Evolutionary conservation across 2,888 invertebrate genomes (phyloP).

Genomic region (Agrypnus murinus): DNA sequence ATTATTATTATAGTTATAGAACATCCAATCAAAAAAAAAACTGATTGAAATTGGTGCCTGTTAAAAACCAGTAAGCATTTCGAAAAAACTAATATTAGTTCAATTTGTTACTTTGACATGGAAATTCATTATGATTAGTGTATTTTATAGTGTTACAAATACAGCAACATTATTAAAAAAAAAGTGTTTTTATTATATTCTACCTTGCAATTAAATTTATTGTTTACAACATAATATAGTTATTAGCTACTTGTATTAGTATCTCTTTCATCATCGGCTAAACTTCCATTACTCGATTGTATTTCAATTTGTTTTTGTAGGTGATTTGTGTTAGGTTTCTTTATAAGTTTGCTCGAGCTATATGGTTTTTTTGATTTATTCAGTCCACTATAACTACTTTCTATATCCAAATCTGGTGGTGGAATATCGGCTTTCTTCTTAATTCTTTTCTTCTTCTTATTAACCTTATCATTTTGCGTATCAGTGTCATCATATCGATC

Average conservation of each 20-base stretch:
- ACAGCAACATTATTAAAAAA: conserved; percentile 32
- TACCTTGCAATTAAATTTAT: no score
- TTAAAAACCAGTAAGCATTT: conserved; percentile 37
- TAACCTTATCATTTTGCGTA: neutral
- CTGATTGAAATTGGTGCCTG: conserved; percentile 47
- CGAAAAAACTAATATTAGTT: conserved; percentile 25
- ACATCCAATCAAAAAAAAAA: conserved; percentile 44
- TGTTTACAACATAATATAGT: no score
- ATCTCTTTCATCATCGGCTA: conserved; percentile 49
- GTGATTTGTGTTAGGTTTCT: conserved; percentile 7
- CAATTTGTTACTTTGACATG: conserved; percentile 39
- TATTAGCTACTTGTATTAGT: no score
- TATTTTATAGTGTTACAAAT: conserved; percentile 50
- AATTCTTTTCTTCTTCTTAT: conserved; percentile 26
- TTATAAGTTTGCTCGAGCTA: conserved; percentile 32
- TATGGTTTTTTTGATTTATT: conserved; percentile 25
- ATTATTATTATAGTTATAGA: conserved; percentile 32
- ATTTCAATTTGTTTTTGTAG: neutral
- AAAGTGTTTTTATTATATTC: conserved; percentile 11
- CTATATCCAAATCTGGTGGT: neutral
- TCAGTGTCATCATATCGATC: neutral
- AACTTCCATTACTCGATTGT: conserved; percentile 44
- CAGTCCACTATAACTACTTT: conserved; percentile 35
- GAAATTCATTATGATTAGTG: conserved; percentile 32
- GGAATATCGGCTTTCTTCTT: conserved; percentile 10